Conservation (phyloP, 2,113 vertebrate species). For the Prinia subflava region DNA sequence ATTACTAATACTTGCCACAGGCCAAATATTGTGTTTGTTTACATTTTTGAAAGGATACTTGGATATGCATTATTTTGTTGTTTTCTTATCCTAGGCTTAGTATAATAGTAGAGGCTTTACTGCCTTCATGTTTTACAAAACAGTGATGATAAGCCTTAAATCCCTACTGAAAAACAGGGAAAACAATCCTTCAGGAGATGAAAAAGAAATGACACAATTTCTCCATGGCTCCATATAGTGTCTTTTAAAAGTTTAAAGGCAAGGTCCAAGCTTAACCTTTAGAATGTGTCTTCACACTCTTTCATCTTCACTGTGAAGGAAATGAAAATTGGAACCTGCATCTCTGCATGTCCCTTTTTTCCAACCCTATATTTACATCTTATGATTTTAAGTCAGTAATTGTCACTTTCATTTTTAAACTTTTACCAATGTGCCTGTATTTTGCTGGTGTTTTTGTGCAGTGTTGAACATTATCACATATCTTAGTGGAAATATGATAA, state of each 20-base stretch:
- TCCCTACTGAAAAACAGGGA: background rate
- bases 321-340: background rate
- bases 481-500: background rate
- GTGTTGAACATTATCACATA: background rate
- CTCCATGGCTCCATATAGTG: background rate
- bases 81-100: background rate
- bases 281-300: background rate
- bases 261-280: background rate
- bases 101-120: background rate
- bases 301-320: background rate
- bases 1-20: background rate
- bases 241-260: background rate
- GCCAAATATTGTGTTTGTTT: slow-evolving; percentile 49
- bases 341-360: background rate
- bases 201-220: background rate
- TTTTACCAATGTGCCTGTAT: background rate
- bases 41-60: slow-evolving; percentile 23
- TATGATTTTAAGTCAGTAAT: background rate
- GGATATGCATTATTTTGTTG: background rate
- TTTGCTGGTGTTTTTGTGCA: background rate
- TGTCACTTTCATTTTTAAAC: background rate
- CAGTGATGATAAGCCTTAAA: background rate
- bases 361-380: background rate
- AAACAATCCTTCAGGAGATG: background rate
- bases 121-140: background rate